Evolutionary conservation across 1,140 invertebrate genomes (phyloP).

Genomic region (Caerostris extrusa): DNA sequence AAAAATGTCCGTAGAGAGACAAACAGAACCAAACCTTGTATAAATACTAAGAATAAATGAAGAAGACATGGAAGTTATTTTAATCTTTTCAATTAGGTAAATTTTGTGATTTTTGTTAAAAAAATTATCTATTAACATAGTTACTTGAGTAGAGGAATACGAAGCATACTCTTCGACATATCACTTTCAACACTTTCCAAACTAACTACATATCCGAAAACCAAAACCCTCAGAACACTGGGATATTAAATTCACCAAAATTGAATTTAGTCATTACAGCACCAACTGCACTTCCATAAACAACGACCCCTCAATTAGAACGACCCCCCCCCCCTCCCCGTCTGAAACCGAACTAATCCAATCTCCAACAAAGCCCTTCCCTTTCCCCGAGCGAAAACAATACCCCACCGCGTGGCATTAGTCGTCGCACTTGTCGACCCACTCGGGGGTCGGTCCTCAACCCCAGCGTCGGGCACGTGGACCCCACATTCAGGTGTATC

Average conservation of each 20-base stretch:
- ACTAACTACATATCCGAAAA: neutral
- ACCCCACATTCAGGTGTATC: constrained; percentile 8
- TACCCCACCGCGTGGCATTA: constrained; percentile 1
- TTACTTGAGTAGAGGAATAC: no score
- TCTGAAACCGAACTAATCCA: neutral
- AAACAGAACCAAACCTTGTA: no score
- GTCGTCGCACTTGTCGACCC: neutral
- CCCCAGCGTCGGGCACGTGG: neutral
- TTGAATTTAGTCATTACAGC: neutral
- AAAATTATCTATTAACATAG: no score
- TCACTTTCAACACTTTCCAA: neutral
- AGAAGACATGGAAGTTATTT: no score
- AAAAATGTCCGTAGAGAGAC: no score
- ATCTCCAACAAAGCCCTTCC: neutral
- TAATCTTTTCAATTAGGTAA: no score
- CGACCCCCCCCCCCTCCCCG: neutral
- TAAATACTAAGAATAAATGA: no score
- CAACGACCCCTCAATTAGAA: constrained; percentile 5
- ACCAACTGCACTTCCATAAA: neutral
- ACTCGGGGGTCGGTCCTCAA: neutral
- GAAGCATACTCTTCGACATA: no score
- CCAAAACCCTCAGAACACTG: neutral
- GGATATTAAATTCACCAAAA: neutral
- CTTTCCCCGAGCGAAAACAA: neutral
- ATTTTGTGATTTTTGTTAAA: no score